Evolutionary conservation across 2,888 invertebrate genomes (phyloP).

Genomic region (Acanthosepion lycidas): DNA sequence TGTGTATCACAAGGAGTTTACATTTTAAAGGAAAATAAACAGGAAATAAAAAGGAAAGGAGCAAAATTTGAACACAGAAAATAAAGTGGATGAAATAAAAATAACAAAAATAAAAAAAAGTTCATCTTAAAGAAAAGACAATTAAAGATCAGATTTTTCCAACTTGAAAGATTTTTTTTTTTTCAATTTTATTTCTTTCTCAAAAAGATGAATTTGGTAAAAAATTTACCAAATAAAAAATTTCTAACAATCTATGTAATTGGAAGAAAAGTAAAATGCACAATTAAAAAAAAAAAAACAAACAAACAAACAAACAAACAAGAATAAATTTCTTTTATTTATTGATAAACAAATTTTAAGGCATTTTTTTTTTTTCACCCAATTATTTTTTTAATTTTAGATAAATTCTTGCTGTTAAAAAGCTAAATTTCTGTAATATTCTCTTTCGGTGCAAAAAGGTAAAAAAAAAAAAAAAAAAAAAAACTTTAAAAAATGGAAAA

Average conservation of each 20-base stretch:
- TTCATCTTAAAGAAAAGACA: not conserved
- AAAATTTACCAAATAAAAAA: not conserved
- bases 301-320: not conserved
- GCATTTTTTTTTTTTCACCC: not conserved
- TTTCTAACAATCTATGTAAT: not conserved
- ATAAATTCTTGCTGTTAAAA: constrained; percentile 9
- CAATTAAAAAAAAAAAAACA: not conserved
- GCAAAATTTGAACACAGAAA: not conserved
- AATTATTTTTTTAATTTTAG: not conserved
- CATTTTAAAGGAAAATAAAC: not conserved
- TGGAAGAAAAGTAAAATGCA: not conserved
- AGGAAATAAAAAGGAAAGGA: not conserved
- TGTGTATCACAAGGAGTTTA: not conserved
- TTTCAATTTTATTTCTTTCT: not conserved
- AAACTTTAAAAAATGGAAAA: not conserved
- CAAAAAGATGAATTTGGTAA: not conserved
- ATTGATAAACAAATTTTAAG: constrained; percentile 33
- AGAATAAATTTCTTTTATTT: constrained; percentile 17
- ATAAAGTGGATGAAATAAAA: not conserved
- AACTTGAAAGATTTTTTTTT: not conserved
- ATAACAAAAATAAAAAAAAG: not conserved
- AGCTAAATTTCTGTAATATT: not conserved
- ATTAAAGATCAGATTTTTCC: too few species aligned
- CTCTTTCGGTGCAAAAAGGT: constrained; percentile 5
- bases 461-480: too few species aligned